Percentiles rank a stretch among this genome's conserved stretches.
Evolutionary conservation across 2,797 vertebrate genomes (phyloP).

Genomic region (Falco novaeseelandiae): DNA sequence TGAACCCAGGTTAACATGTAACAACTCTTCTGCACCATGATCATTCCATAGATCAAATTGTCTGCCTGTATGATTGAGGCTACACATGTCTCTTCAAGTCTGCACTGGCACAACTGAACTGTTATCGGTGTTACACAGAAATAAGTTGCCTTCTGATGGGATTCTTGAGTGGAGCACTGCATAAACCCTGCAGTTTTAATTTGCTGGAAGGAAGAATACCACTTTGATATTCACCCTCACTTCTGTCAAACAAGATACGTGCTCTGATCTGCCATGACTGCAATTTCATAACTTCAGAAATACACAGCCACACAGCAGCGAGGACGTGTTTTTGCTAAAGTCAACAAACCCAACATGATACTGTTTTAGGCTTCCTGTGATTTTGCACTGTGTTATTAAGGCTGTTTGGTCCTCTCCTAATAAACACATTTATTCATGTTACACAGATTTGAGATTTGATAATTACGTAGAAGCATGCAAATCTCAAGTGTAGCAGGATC

Average conservation of each 20-base stretch:
- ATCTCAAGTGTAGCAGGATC: neutral
- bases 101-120: accelerated
- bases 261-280: constrained; percentile 24
- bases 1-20: neutral
- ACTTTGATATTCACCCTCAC: constrained; percentile 16
- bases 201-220: constrained; percentile 18
- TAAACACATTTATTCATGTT: neutral
- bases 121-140: neutral
- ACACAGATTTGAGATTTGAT: neutral
- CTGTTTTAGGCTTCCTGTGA: neutral
- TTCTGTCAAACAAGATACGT: neutral
- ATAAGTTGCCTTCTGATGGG: constrained; percentile 9
- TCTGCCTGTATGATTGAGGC: neutral
- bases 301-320: neutral
- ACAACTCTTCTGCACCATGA: neutral
- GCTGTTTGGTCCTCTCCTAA: neutral
- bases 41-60: neutral
- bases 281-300: neutral
- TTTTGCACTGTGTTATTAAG: neutral
- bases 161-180: neutral
- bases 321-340: neutral
- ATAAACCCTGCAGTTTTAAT: neutral
- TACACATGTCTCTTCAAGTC: neutral
- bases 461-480: accelerated
- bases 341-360: neutral